Conservation (phyloP, 2,888 invertebrate species). For the Drosophila picticornis region DNA sequence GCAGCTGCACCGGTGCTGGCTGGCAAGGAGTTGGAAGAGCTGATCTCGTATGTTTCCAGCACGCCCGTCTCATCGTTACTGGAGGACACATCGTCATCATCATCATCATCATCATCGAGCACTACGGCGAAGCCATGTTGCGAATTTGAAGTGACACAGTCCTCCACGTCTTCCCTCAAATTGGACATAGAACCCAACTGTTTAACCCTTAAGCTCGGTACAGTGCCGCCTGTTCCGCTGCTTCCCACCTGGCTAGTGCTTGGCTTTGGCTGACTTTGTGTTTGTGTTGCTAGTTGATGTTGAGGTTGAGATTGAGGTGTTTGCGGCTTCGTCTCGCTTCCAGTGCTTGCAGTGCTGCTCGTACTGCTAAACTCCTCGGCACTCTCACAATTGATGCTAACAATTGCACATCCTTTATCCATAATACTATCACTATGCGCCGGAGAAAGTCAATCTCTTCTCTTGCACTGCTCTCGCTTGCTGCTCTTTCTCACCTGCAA, state of each 20-base stretch:
- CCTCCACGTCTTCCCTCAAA: slow-evolving; percentile 74
- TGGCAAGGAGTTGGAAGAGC: slow-evolving; percentile 80
- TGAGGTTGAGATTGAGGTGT: slow-evolving; percentile 25
- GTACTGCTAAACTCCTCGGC: slow-evolving; percentile 47
- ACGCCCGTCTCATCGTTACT: slow-evolving; percentile 76
- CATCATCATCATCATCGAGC: slow-evolving; percentile 75
- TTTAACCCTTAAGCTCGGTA: slow-evolving; percentile 13
- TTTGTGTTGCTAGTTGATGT: slow-evolving; percentile 6
- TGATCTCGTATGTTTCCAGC: slow-evolving; percentile 79
- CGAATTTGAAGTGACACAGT: slow-evolving; percentile 76
- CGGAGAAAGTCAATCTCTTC: slow-evolving; percentile 28
- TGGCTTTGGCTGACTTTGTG: slow-evolving; percentile 43
- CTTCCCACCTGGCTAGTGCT: slow-evolving; percentile 56
- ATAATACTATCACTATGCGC: slow-evolving; percentile 77
- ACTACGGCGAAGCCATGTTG: slow-evolving; percentile 80
- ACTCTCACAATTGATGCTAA: slow-evolving; percentile 69
- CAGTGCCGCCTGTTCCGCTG: slow-evolving; percentile 7
- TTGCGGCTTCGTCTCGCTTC: slow-evolving; percentile 37
- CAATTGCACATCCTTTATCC: slow-evolving; percentile 83
- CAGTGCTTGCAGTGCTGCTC: slow-evolving; percentile 28
- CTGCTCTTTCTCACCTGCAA: slow-evolving; percentile 42
- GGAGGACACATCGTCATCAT: slow-evolving; percentile 35
- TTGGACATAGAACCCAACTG: slow-evolving; percentile 77
- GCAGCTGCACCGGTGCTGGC: slow-evolving; percentile 57
- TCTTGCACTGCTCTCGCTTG: slow-evolving; percentile 13